These are phyloP conservation scores for Apocrypta bakeri DNA, from an alignment of 1,140 invertebrate genomes.

Conservation along the genomic window DNA sequence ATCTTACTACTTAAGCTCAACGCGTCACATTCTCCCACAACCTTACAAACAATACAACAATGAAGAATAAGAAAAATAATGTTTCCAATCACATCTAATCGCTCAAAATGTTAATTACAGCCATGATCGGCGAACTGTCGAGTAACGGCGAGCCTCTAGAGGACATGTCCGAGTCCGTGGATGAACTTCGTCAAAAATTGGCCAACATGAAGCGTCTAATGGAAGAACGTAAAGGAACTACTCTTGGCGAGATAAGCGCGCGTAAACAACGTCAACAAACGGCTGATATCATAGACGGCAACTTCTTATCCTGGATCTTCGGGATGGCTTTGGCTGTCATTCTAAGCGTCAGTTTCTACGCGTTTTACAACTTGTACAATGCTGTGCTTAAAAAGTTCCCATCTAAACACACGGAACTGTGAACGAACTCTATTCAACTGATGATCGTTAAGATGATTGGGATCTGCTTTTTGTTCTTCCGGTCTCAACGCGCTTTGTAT, in stretches of 20 bases:
- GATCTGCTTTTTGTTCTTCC: too few species aligned
- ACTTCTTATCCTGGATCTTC: conserved; percentile 87
- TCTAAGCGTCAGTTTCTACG: conserved; percentile 85
- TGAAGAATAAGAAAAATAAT: too few species aligned
- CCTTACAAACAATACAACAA: too few species aligned
- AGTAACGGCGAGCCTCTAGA: conserved; percentile 59
- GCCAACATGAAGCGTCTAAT: conserved; percentile 86
- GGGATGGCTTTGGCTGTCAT: conserved; percentile 84
- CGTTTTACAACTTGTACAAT: conserved; percentile 87
- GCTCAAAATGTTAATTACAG: too few species aligned
- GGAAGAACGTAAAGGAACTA: conserved; percentile 79
- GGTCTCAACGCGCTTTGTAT: too few species aligned
- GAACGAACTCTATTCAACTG: conserved; percentile 60
- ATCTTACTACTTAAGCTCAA: too few species aligned
- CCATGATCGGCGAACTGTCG: conserved; percentile 25
- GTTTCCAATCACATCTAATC: too few species aligned
- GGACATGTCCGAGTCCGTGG: conserved; percentile 83
- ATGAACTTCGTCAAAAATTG: conserved; percentile 83
- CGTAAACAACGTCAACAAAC: conserved; percentile 70
- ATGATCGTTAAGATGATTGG: too few species aligned
- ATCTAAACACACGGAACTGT: conserved; percentile 84
- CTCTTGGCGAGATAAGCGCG: conserved; percentile 70
- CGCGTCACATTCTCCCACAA: too few species aligned
- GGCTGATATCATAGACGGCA: conserved; percentile 84
- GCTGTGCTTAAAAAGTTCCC: conserved; percentile 88